phyloP scores from a whole-genome alignment of 2,888 invertebrate species.

The Scaptomyza parva region DNA sequence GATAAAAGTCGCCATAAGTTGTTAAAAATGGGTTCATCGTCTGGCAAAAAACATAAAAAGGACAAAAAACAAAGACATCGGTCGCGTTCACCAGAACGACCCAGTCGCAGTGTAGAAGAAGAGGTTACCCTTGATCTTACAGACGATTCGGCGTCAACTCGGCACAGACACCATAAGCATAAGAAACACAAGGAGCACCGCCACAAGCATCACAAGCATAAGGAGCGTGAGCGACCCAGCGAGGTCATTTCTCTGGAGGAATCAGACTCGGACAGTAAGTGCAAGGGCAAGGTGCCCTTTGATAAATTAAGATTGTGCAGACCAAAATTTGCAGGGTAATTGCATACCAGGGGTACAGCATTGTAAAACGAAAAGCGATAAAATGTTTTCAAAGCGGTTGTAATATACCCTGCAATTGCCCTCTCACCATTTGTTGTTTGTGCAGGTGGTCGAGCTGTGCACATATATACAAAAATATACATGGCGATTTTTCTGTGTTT shows the following conservation, averaged over 20 bases:
- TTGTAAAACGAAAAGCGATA: constrained; percentile 64
- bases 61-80: constrained; percentile 83
- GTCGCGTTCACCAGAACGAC: constrained; percentile 67
- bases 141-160: constrained; percentile 68
- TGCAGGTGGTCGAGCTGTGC: constrained; percentile 59
- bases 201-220: constrained; percentile 70
- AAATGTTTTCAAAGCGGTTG: constrained; percentile 17
- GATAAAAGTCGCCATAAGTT: constrained; percentile 13
- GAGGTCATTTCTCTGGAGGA: constrained; percentile 82
- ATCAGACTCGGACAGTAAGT: constrained; percentile 85
- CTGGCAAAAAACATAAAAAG: constrained; percentile 84
- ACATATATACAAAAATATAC: not conserved
- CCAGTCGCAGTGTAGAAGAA: constrained; percentile 45
- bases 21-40: constrained; percentile 83
- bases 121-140: constrained; percentile 67
- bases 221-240: constrained; percentile 61
- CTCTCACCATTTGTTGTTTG: constrained; percentile 59
- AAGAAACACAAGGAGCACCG: constrained; percentile 76
- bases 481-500: constrained; percentile 11
- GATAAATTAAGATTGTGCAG: constrained; percentile 32
- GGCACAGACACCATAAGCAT: constrained; percentile 72
- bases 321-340: constrained; percentile 44
- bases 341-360: constrained; percentile 33
- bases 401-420: constrained; percentile 50
- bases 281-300: not conserved